phyloP scores from a whole-genome alignment of 2,888 invertebrate genomes.

The Coelopa pilipes region DNA sequence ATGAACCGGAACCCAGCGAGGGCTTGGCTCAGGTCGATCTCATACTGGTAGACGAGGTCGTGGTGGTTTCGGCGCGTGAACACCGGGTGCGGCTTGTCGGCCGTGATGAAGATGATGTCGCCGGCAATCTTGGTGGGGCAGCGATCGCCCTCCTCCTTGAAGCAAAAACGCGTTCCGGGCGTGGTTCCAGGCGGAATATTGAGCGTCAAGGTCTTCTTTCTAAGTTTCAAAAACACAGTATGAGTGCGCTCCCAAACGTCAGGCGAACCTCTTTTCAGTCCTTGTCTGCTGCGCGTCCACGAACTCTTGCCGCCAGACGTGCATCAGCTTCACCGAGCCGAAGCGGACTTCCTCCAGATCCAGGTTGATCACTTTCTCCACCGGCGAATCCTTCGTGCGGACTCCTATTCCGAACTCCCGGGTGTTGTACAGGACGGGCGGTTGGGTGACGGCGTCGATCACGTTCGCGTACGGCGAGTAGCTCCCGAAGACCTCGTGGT shows the following conservation, averaged over 20 bases:
- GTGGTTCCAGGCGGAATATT: constrained; percentile 80
- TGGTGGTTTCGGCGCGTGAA: constrained; percentile 71
- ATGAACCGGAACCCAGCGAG: constrained; percentile 76
- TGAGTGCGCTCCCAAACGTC: not conserved
- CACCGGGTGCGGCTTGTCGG: constrained; percentile 76
- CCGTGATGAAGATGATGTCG: constrained; percentile 79
- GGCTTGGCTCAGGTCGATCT: constrained; percentile 76
- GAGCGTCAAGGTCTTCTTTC: constrained; percentile 79
- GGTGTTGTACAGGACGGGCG: constrained; percentile 72
- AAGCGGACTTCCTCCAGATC: constrained; percentile 76
- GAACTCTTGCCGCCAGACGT: constrained; percentile 78
- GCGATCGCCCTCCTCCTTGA: constrained; percentile 84
- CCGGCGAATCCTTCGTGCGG: constrained; percentile 73
- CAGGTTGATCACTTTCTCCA: constrained; percentile 70
- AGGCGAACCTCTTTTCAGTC: constrained; percentile 69
- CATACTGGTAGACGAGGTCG: constrained; percentile 73
- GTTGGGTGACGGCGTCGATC: constrained; percentile 75
- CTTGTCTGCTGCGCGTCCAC: constrained; percentile 72
- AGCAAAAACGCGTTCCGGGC: constrained; percentile 77
- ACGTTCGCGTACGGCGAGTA: constrained; percentile 84
- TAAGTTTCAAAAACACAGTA: constrained; percentile 29
- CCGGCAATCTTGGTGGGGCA: constrained; percentile 75
- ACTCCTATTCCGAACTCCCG: constrained; percentile 74
- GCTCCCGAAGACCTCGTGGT: constrained; percentile 84
- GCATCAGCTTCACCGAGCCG: constrained; percentile 86